Percentiles rank a stretch among this genome's conserved stretches.
Evolutionary conservation across 2,888 invertebrate genomes (phyloP).

Genomic region (Unio pictorum): DNA sequence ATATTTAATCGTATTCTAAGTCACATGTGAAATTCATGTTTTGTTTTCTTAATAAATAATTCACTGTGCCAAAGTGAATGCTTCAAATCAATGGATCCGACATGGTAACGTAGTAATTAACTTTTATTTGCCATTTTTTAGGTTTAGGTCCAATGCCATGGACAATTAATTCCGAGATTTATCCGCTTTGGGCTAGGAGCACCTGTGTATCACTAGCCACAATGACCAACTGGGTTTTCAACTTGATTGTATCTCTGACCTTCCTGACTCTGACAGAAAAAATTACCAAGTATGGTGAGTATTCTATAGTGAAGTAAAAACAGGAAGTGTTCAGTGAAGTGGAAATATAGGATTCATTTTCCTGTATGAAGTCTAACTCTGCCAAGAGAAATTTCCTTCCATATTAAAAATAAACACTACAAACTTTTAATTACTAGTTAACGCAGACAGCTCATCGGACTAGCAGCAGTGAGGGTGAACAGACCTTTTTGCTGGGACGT

Average conservation of each 20-base stretch:
- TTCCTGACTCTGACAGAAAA: conserved; percentile 73
- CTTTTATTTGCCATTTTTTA: conserved; percentile 35
- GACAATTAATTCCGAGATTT: conserved; percentile 76
- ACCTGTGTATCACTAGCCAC: conserved; percentile 73
- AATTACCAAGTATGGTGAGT: conserved; percentile 72
- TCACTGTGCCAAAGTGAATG: too few relatives aligned
- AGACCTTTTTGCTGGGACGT: too few relatives aligned
- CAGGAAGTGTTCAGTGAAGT: too few relatives aligned
- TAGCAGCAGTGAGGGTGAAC: too few relatives aligned
- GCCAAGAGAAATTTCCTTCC: too few relatives aligned
- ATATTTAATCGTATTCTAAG: too few relatives aligned
- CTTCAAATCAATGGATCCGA: too few relatives aligned
- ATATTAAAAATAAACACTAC: too few relatives aligned
- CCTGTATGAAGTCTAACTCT: too few relatives aligned
- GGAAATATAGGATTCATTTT: too few relatives aligned
- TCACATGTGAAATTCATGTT: neutral
- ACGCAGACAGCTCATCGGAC: too few relatives aligned
- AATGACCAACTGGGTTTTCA: conserved; percentile 74
- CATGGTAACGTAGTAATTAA: neutral
- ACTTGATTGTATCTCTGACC: conserved; percentile 74
- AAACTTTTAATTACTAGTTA: too few relatives aligned
- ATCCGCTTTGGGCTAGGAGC: conserved; percentile 75
- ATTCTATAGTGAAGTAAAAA: neutral
- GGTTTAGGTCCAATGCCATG: conserved; percentile 76
- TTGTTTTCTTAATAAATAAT: neutral